Percentiles rank a stretch among this genome's conserved stretches.
Evolutionary conservation across 2,113 vertebrate genomes (phyloP).

Genomic region (Anolis sagrei): DNA sequence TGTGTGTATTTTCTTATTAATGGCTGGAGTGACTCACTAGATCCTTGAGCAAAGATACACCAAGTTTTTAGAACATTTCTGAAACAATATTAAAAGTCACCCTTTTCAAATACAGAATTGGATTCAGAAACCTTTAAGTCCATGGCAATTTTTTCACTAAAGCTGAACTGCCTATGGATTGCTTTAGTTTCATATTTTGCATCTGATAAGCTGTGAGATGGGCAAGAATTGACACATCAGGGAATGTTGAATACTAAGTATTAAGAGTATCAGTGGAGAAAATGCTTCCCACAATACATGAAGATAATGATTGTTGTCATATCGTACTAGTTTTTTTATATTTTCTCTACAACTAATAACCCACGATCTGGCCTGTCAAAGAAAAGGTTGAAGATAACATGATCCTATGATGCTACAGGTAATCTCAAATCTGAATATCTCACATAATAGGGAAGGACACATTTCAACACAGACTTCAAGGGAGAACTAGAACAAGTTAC

Average conservation of each 20-base stretch:
- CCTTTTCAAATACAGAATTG: background rate
- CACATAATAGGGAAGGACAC: background rate
- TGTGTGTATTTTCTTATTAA: conserved; percentile 9
- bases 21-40: background rate
- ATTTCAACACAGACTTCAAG: background rate
- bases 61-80: background rate
- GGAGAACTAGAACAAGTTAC: background rate
- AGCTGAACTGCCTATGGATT: background rate
- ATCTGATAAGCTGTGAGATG: background rate
- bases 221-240: background rate
- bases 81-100: background rate
- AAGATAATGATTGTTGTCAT: background rate
- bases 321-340: background rate
- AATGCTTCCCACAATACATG: background rate
- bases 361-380: background rate
- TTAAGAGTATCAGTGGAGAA: background rate
- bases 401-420: background rate
- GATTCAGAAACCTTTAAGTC: background rate
- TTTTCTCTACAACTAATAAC: background rate
- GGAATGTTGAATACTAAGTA: background rate
- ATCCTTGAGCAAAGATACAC: background rate
- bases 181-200: background rate
- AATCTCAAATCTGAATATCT: background rate
- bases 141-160: background rate
- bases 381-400: background rate